Evolutionary conservation across 2,797 vertebrate genomes (phyloP), one percentile per base, ranked within the genome.

Genomic region (Iguana delicatissima): DNA sequence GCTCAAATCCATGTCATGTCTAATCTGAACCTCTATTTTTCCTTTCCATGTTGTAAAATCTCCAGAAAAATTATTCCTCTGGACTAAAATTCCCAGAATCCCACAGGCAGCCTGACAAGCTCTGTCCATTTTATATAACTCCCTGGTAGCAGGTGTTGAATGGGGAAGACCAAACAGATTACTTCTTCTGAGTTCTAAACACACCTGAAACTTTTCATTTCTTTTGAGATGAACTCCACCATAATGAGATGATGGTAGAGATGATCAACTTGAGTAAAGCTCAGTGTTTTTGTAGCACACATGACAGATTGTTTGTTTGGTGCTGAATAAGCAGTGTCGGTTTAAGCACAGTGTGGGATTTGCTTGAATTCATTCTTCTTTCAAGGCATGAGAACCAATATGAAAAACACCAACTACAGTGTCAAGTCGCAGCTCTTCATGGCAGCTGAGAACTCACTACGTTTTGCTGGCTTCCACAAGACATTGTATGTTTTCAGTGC

Each of bases 401-500:
- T 81, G 87, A 82, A 80, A 80, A 57, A 85, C 72, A 72, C 62
- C 50, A 46, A 46, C 10, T 80, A 26, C 12, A 9, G 52, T 29
- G 80, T 80, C 76, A 80, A 42, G 20, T 46, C 18, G 18, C 35
- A 59, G 64, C 52, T 69, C 76, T 76, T 83, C 88, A 76, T 55
- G n/a, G 55, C 88, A 89, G 5, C 76, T 46, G 77, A 85, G 57
- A 80, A 73, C n/a, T 80, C 89, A n/a, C 74, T 91, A 7, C 7
- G 46, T 69, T 88, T 57, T 90, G 35, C 90, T 57, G 89, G 32
- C 90, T 92, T 92, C n/a, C 46, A 59, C 35, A 74, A 42, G 38
- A 7, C 24, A 32, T 35, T 77, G 29, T 84, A 29, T 64, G 13
- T 50, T 84, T 84, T 77, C 50, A 64, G 38, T 2, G 38, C 46